Evolutionary conservation across 2,888 invertebrate genomes (phyloP).

Genomic region (Dysmachus trigonus): DNA sequence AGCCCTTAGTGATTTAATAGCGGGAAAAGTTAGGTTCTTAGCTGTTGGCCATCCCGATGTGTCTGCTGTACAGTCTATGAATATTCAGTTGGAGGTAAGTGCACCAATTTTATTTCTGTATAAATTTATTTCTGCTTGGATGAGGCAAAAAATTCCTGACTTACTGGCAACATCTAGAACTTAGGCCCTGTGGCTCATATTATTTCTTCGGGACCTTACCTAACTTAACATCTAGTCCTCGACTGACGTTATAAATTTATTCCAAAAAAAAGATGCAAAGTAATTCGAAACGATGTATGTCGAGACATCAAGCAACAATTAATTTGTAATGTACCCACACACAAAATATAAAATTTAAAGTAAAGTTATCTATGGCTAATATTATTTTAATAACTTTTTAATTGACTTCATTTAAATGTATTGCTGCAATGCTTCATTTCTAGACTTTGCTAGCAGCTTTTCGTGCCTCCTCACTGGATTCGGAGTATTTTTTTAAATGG

Average conservation of each 20-base stretch:
- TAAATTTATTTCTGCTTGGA: background rate
- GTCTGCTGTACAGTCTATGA: slow-evolving; percentile 70
- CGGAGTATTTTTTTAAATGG: slow-evolving; percentile 70
- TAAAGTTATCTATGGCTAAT: no score
- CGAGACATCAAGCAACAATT: no score
- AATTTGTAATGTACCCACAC: no score
- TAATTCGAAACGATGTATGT: no score
- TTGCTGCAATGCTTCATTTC: slow-evolving; percentile 22
- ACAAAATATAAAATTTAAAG: no score
- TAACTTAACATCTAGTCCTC: no score
- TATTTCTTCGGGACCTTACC: no score
- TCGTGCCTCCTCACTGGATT: slow-evolving; percentile 69
- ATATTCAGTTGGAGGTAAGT: slow-evolving; percentile 70
- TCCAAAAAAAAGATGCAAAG: no score
- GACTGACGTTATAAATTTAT: no score
- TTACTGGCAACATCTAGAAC: no score
- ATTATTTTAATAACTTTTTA: background rate
- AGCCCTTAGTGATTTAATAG: slow-evolving; percentile 64
- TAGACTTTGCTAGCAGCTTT: slow-evolving; percentile 74
- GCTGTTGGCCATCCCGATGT: slow-evolving; percentile 68
- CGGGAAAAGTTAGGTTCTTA: slow-evolving; percentile 69
- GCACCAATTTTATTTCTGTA: background rate
- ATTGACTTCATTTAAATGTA: background rate
- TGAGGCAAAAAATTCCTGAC: no score
- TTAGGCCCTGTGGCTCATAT: no score